Evolutionary conservation across 2,113 vertebrate species (phyloP), one percentile per base, ranked within the genome.

Genomic region (Pangasianodon gigas): DNA sequence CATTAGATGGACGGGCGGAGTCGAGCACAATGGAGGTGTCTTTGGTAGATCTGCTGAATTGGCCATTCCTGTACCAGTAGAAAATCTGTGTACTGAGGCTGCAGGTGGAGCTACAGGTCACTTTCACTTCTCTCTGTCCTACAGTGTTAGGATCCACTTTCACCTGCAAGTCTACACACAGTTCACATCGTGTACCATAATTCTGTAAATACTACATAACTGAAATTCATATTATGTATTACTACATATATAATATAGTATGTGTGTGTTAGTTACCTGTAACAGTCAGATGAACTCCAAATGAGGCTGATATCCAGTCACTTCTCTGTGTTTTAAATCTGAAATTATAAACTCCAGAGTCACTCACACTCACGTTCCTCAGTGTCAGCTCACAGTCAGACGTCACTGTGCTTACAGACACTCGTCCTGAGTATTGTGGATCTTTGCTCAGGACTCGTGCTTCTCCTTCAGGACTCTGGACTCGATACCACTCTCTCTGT

Each of bases 81-180:
- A 14, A 48, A 7, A 0, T 1, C 1, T 16, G 4, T 29, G 52
- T 44, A 11, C 29, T 69, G 32, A 85, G 52, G 21, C 32, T 67
- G 52, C 90, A 88, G 88, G 85, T 85, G 80, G 88, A 58, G 71
- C 71, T 91, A 29, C 90, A 91, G 58, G 18, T 85, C 71, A 91
- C 18, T 54, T 77, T 32, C 21, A 58, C 85, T 37, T n/a, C 18
- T 44, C 14, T 74, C 87, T 74, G 74, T 82, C 44, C n/a, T 14
- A 41, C 62, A 60, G 19, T 46, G 32, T 52, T 13, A 65, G 37
- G 51, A n/a, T 44, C 46, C 67, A 71, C 67, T 2, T 89, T 87
- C 13, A 86, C 84, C 79, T 83, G 51, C 29, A 77, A 71, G 18
- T 62, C 90, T 89, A 56, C 60, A 67, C 48, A 48, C 29, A 37